A percentile compares a stretch with the other conserved stretches of the same genome.
Conservation (phyloP, 2,888 invertebrate species). For the Cerastoderma edule region DNA sequence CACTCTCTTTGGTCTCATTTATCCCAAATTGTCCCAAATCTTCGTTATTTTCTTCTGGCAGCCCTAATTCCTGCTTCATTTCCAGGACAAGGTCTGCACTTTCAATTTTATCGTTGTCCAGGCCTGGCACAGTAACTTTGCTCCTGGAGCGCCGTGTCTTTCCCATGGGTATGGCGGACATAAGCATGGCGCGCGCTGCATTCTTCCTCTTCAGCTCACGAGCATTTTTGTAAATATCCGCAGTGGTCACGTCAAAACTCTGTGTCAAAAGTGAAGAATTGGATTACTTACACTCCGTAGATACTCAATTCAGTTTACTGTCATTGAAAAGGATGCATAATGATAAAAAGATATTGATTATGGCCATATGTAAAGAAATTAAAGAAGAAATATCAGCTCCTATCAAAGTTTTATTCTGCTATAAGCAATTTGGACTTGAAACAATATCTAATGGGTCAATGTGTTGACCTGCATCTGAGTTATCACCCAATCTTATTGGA, state of each 20-base stretch:
- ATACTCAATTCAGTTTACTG: too few relatives aligned
- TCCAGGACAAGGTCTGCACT: conserved; percentile 19
- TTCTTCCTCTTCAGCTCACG: conserved; percentile 22
- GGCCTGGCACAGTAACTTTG: background rate
- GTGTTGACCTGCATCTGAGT: too few relatives aligned
- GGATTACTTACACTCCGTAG: too few relatives aligned
- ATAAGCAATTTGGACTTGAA: too few relatives aligned
- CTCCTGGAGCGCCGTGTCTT: conserved; percentile 9
- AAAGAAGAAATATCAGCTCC: too few relatives aligned
- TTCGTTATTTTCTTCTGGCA: background rate
- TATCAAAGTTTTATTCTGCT: too few relatives aligned
- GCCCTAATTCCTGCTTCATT: background rate
- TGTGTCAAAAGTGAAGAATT: conserved; percentile 9
- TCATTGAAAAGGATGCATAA: too few relatives aligned
- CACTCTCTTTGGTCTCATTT: background rate
- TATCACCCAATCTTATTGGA: too few relatives aligned
- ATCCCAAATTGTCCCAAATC: background rate
- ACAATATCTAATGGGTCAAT: too few relatives aligned
- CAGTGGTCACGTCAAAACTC: conserved; percentile 46
- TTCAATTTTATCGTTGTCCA: conserved; percentile 2
- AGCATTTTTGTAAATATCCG: conserved; percentile 40
- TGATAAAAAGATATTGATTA: too few relatives aligned
- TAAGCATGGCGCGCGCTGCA: conserved; percentile 33
- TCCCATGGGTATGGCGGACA: conserved; percentile 6
- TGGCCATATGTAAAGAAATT: too few relatives aligned